phyloP scores from a whole-genome alignment of 2,888 invertebrate species.

The Dasypogon diadema region DNA sequence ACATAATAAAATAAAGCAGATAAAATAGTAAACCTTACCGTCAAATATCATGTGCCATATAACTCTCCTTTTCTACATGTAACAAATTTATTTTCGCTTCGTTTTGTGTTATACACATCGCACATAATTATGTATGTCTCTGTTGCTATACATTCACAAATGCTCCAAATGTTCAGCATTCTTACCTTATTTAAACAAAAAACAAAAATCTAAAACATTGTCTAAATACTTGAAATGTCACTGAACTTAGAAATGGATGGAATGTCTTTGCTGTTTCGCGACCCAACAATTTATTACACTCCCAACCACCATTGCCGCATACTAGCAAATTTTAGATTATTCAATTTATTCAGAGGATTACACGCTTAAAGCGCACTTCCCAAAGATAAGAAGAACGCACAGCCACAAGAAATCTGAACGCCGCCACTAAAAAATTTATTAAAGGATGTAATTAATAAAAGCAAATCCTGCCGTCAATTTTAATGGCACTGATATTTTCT shows the following conservation, averaged over 20 bases:
- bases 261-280: neutral
- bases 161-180: too few relatives aligned
- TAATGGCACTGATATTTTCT: constrained; percentile 10
- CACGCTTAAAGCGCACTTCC: too few relatives aligned
- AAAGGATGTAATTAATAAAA: constrained; percentile 4
- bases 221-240: constrained; percentile 2
- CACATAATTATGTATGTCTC: too few relatives aligned
- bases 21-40: too few relatives aligned
- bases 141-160: too few relatives aligned
- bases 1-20: too few relatives aligned
- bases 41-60: too few relatives aligned
- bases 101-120: too few relatives aligned
- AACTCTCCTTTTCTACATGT: too few relatives aligned
- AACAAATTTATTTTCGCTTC: too few relatives aligned
- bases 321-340: constrained; percentile 4
- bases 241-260: neutral
- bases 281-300: constrained; percentile 6
- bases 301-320: neutral
- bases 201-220: too few relatives aligned
- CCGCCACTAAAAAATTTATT: neutral
- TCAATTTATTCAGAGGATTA: neutral
- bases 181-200: too few relatives aligned
- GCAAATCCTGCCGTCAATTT: constrained; percentile 5
- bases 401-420: neutral
- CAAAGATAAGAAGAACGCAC: neutral